phyloP scores from a whole-genome alignment of 2,888 invertebrate species.

The Graphium colonna region DNA sequence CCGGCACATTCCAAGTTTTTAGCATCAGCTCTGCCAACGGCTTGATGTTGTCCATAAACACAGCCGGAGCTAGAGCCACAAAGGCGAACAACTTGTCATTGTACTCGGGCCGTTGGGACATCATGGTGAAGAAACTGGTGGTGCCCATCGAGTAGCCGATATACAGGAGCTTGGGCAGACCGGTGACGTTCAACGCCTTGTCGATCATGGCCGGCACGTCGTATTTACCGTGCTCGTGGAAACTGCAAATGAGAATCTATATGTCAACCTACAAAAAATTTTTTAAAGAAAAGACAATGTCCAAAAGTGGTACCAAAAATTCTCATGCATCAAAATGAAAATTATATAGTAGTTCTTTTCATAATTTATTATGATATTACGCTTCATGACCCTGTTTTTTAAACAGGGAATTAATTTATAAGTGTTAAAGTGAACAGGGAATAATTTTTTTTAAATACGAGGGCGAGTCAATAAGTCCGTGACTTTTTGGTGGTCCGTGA shows the following conservation, averaged over 20 bases:
- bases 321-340: too few relatives aligned
- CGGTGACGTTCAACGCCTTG: slow-evolving; percentile 61
- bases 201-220: slow-evolving; percentile 80
- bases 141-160: slow-evolving; percentile 82
- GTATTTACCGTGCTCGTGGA: slow-evolving; percentile 80
- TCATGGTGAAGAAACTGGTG: slow-evolving; percentile 77
- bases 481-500: too few relatives aligned
- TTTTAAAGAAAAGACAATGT: too few relatives aligned
- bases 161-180: slow-evolving; percentile 63
- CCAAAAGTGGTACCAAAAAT: too few relatives aligned
- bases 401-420: too few relatives aligned
- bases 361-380: too few relatives aligned
- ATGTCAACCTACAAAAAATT: too few relatives aligned
- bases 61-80: slow-evolving; percentile 76
- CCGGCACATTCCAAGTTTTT: slow-evolving; percentile 47
- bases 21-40: slow-evolving; percentile 39
- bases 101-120: slow-evolving; percentile 75
- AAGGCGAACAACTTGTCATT: slow-evolving; percentile 74
- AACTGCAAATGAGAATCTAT: slow-evolving; percentile 73
- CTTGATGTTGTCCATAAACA: slow-evolving; percentile 59
- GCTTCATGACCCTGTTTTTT: too few relatives aligned
- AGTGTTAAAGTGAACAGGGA: too few relatives aligned
- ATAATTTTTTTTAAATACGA: too few relatives aligned
- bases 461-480: too few relatives aligned
- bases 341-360: too few relatives aligned